Evolutionary conservation across 2,797 vertebrate genomes (phyloP).

Genomic region (Myotis myotis): DNA sequence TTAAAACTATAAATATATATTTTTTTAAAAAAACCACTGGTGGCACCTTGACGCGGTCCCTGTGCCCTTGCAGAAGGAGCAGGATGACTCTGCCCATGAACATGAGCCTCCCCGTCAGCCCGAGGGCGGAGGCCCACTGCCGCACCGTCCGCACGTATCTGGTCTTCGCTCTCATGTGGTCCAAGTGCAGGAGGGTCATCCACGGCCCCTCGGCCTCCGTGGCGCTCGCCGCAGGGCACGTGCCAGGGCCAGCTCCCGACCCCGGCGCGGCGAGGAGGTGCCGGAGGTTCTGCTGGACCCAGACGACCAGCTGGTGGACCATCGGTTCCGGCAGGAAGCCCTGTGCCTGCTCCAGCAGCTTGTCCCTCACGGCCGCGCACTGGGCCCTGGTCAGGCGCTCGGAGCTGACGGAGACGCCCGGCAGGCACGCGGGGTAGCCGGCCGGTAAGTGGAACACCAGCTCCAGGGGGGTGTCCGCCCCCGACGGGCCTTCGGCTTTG

Average conservation of each 20-base stretch:
- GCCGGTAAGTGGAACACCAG: conserved; percentile 89
- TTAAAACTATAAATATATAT: neutral
- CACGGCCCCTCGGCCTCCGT: conserved; percentile 80
- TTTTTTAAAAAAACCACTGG: conserved; percentile 49
- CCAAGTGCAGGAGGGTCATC: conserved; percentile 87
- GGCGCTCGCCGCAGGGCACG: conserved; percentile 58
- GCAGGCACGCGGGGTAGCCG: conserved; percentile 87
- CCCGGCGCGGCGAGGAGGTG: conserved; percentile 73
- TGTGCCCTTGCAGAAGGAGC: conserved; percentile 89
- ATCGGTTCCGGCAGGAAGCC: conserved; percentile 86
- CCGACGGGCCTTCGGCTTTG: conserved; percentile 74
- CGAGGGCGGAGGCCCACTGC: conserved; percentile 88
- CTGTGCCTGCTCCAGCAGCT: conserved; percentile 85
- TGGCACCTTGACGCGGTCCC: conserved; percentile 87
- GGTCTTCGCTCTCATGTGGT: conserved; percentile 90
- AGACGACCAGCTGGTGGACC: conserved; percentile 88
- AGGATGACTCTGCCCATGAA: conserved; percentile 88
- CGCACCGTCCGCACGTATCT: conserved; percentile 88
- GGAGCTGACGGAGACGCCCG: conserved; percentile 89
- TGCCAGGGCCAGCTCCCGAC: conserved; percentile 48
- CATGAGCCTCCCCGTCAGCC: conserved; percentile 88
- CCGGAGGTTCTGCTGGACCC: conserved; percentile 87
- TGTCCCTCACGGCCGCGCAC: conserved; percentile 82
- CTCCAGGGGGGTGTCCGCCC: conserved; percentile 80
- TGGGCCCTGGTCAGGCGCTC: conserved; percentile 87